A percentile compares a stretch with the other conserved stretches of the same genome.
Evolutionary conservation across 2,888 invertebrate species (phyloP).

Genomic region (Mythimna lalbum): DNA sequence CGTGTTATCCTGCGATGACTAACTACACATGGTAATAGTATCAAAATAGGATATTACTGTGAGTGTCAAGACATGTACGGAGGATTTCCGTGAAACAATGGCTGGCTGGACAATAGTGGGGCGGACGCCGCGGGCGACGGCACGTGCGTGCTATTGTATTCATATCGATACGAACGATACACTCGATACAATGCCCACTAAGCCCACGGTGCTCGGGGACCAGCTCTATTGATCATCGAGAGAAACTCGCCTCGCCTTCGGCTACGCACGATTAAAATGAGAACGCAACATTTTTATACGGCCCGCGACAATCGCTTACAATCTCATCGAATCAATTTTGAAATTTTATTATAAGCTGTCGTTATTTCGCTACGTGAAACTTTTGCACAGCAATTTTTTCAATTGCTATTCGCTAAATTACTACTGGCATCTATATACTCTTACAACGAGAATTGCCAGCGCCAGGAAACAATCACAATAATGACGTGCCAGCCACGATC

Average conservation of each 20-base stretch:
- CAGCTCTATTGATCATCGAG: slow-evolving; percentile 68
- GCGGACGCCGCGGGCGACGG: slow-evolving; percentile 73
- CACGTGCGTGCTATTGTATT: slow-evolving; percentile 88
- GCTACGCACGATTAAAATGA: slow-evolving; percentile 63
- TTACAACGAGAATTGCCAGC: slow-evolving; percentile 58
- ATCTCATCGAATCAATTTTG: slow-evolving; percentile 50
- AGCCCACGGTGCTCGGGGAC: slow-evolving; percentile 63
- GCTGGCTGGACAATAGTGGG: slow-evolving; percentile 82
- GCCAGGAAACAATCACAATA: slow-evolving; percentile 69
- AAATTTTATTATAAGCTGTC: slow-evolving; percentile 37
- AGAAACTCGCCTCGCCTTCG: slow-evolving; percentile 65
- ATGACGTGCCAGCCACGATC: slow-evolving; percentile 65
- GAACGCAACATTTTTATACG: slow-evolving; percentile 53
- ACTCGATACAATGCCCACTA: slow-evolving; percentile 69
- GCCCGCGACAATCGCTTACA: slow-evolving; percentile 54
- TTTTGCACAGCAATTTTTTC: slow-evolving; percentile 44
- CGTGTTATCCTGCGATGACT: slow-evolving; percentile 40
- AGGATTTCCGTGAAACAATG: slow-evolving; percentile 88
- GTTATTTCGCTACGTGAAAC: slow-evolving; percentile 43
- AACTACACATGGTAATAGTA: slow-evolving; percentile 66
- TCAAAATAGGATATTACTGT: slow-evolving; percentile 74
- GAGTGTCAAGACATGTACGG: slow-evolving; percentile 83
- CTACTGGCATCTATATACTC: slow-evolving; percentile 49
- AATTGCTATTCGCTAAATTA: slow-evolving; percentile 51
- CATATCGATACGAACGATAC: slow-evolving; percentile 75